A percentile compares a stretch with the other conserved stretches of the same genome.
Conservation (phyloP, 2,113 vertebrate genomes). For the Dasyornis broadbenti region DNA sequence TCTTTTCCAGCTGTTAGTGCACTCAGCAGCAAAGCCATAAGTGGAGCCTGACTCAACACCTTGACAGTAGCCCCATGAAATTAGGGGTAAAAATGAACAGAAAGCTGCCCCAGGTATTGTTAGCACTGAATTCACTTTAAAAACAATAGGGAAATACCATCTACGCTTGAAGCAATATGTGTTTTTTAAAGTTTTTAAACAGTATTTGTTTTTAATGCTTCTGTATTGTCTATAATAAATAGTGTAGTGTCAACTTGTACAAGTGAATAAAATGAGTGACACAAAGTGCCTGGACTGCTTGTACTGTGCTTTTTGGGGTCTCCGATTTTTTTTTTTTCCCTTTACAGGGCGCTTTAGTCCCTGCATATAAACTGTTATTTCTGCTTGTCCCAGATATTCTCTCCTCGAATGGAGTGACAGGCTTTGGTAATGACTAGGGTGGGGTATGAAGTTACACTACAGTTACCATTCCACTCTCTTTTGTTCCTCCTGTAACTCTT, state of each 20-base stretch:
- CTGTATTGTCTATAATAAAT: constrained; percentile 49
- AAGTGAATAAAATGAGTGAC: constrained; percentile 63
- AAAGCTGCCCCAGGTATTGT: constrained; percentile 18
- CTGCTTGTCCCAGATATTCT: background rate
- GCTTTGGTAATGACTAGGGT: background rate
- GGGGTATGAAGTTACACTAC: background rate
- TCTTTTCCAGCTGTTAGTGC: background rate
- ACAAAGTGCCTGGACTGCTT: background rate
- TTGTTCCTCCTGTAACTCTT: background rate
- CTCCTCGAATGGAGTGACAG: background rate
- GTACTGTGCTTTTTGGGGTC: background rate
- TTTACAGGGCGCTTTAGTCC: background rate
- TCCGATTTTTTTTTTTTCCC: background rate
- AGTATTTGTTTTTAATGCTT: constrained; percentile 57
- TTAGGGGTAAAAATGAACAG: background rate
- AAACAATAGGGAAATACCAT: constrained; percentile 22
- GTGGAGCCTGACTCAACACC: background rate
- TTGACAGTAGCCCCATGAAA: background rate
- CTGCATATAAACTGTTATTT: background rate
- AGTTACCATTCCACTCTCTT: background rate
- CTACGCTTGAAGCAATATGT: constrained; percentile 55
- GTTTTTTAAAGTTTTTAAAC: constrained; percentile 60
- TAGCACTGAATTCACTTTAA: constrained; percentile 63
- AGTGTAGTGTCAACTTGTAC: constrained; percentile 27
- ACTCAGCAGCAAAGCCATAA: constrained; percentile 57